Base-by-base conservation (phyloP, 2,797 vertebrate species). In the Lepilemur septentrionalis region DNA sequence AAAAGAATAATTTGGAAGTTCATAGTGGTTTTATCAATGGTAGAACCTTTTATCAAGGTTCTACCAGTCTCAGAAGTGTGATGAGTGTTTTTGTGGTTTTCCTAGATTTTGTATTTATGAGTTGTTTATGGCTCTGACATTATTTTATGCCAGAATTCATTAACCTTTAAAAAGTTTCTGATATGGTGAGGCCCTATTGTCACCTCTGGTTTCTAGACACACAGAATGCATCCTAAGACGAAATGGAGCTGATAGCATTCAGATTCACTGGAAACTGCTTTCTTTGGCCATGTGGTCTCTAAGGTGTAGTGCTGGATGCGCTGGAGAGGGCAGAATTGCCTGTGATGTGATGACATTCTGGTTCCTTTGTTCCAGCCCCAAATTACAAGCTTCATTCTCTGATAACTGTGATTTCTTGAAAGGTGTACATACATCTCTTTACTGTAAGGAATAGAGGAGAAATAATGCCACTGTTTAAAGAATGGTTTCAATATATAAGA, bases 311-410 rank as follows among this genome's bases (percentile, higher is more conserved):
- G 70, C 43, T 30, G 72, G 46, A 88, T 91, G 6, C 35, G 50
- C 55, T 82, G 61, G 78, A 55, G 78, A 92, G 46, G n/a, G 38
- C 38, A 78, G 86, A 95, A 61, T 70, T 97, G 65, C 41, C 75
- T 86, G 38, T 67, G 91, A 95, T 95, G 61, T 94, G 89, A 96
- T 78, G 59, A 88, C 76, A 59, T 97, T 97, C 95, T 52, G 20
- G 12, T 41, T 91, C 38, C 55, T 87, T 93, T 97, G 91, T 97
- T 98, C 97, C 43, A 95, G 90, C 92, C 38, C 96, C 93, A 98
- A 98, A 98, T 99, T 99, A 98, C 97, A 98, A 98, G 98, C 98
- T 98, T 97, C 97, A 72, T 97, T 98, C 98, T 98, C 97, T 99
- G 98, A 98, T 98, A 98, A 97, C 96, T 98, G 88, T 89, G 91